Conservation (phyloP, 2,888 invertebrate species). For the Polydrusus cervinus region DNA sequence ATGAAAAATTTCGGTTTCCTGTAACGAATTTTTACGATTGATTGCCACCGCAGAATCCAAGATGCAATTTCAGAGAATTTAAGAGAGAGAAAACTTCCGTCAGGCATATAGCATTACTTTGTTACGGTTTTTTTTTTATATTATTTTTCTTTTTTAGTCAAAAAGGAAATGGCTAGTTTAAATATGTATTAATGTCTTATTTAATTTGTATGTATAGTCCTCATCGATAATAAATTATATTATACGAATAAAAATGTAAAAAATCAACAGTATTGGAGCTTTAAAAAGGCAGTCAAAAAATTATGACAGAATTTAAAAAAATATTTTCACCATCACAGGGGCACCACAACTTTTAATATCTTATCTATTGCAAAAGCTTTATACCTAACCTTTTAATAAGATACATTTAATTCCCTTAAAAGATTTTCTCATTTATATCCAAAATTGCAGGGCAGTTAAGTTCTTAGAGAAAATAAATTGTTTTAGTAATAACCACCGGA, state of each 20-base stretch:
- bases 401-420: neutral
- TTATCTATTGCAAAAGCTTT: neutral
- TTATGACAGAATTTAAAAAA: too few species aligned
- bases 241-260: too few species aligned
- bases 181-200: neutral
- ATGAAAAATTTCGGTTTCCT: neutral
- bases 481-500: constrained; percentile 22
- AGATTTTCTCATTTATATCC: constrained; percentile 1
- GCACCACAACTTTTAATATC: neutral
- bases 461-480: constrained; percentile 34
- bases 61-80: neutral
- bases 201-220: too few species aligned
- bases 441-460: constrained; percentile 12
- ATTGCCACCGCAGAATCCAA: constrained; percentile 2
- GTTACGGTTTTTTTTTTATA: neutral
- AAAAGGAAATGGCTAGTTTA: too few species aligned
- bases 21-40: constrained; percentile 2
- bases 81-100: neutral
- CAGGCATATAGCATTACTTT: neutral
- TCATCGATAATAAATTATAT: too few species aligned
- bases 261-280: too few species aligned
- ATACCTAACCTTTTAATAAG: neutral
- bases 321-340: neutral
- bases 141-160: neutral
- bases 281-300: too few species aligned